These are phyloP conservation scores for Myopa testacea DNA, from an alignment of 2,888 invertebrate species.

Conservation along the genomic window DNA sequence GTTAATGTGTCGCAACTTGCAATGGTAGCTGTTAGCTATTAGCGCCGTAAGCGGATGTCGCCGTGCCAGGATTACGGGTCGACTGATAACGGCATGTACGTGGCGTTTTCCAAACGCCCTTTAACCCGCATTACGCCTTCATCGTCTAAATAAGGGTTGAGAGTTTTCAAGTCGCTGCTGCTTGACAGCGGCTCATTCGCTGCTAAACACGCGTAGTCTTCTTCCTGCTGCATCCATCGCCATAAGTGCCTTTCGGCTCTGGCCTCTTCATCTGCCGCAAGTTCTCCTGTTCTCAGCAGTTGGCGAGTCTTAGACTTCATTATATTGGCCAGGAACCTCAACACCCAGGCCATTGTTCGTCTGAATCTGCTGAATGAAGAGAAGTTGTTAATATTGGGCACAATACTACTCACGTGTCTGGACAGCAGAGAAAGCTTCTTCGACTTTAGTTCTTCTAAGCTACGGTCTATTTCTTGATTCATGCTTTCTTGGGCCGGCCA, in stretches of 20 bases:
- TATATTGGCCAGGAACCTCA: neutral
- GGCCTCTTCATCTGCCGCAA: neutral
- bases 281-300: neutral
- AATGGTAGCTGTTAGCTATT: neutral
- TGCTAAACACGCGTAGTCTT: neutral
- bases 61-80: conserved; percentile 8
- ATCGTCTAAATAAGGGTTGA: conserved; percentile 10
- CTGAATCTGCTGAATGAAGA: neutral
- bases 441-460: no score
- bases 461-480: no score
- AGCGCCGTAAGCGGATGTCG: neutral
- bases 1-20: neutral
- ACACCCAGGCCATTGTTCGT: neutral
- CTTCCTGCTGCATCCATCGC: conserved; percentile 4
- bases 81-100: neutral
- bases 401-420: conserved; percentile 1
- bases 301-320: neutral
- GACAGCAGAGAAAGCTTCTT: no score
- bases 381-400: neutral
- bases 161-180: neutral
- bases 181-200: neutral
- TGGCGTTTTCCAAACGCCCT: neutral
- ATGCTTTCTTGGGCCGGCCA: neutral
- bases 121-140: neutral
- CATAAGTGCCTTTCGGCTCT: neutral